Percentiles rank a stretch among this genome's conserved stretches.
These are phyloP conservation scores for Biston betularia DNA, from an alignment of 2,888 invertebrate genomes.

Conservation along the genomic window DNA sequence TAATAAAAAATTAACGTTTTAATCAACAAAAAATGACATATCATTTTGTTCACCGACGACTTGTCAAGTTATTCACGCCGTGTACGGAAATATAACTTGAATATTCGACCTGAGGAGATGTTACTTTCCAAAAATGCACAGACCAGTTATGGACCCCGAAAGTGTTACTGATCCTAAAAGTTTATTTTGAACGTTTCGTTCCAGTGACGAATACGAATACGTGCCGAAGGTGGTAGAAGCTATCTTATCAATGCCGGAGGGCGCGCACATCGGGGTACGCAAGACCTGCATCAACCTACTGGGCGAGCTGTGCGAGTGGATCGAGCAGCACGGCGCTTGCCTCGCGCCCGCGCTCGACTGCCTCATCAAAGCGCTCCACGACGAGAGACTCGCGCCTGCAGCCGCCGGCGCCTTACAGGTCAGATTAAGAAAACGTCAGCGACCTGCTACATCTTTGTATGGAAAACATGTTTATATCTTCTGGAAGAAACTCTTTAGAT, in stretches of 20 bases:
- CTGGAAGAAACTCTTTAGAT: constrained; percentile 88
- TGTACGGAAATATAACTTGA: no score
- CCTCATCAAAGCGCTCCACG: constrained; percentile 87
- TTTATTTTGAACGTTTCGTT: neutral
- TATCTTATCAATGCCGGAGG: constrained; percentile 93
- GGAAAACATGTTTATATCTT: constrained; percentile 94
- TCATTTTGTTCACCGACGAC: no score
- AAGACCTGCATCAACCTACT: constrained; percentile 95
- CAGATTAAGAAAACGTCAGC: neutral
- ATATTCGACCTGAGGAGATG: no score
- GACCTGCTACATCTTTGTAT: constrained; percentile 82
- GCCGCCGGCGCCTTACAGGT: constrained; percentile 94
- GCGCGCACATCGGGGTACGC: constrained; percentile 94
- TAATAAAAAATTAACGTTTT: no score
- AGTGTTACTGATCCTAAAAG: no score
- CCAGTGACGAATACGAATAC: constrained; percentile 90
- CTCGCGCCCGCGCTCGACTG: constrained; percentile 94
- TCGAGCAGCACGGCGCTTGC: constrained; percentile 93
- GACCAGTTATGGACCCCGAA: no score
- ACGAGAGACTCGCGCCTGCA: constrained; percentile 90
- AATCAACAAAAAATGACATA: no score
- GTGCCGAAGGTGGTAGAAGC: constrained; percentile 97
- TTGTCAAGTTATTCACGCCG: no score
- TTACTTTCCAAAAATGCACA: no score
- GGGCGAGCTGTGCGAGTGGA: constrained; percentile 98